Evolutionary conservation across 2,888 invertebrate genomes (phyloP), one percentile per base, ranked within the genome.

Genomic region (Sphaerophoria rueppellii): DNA sequence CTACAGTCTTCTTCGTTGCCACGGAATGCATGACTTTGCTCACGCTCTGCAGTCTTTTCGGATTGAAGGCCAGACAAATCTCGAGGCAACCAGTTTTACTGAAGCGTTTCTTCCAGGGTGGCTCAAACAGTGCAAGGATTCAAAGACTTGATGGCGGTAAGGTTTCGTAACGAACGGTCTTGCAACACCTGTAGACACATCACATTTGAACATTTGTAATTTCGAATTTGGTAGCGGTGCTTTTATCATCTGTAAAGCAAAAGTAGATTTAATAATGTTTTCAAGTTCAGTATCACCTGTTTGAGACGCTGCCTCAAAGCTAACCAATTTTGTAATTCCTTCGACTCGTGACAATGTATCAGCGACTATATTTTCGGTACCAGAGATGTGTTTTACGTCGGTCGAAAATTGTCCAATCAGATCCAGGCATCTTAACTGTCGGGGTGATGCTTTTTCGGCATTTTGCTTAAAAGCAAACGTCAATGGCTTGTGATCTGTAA

Each of bases 341-440:
- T 72, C 60, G 4, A 61, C 43, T 61, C 61, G 12, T 11, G 46
- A 24, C 24, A 24, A 24, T 40, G 35, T 14, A 4, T 57, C 43
- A 6, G 48, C 58, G 4, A 16, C 58, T n/a, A 71, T n/a, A 48
- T 55, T 58, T 35, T 57, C 16, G 3, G 52, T 55, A 40, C 61
- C 73, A 14, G 61, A 50, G 6, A 73, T 63, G 55, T 63, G 40
- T 40, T 24, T 50, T 32, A 72, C 52, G 43, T 55, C 34, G n/a
- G 73, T 63, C 6, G 46, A 43, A 40, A 54, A 73, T 37, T 73
- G 63, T 16, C 61, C 60, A 63, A 73, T 63, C 48, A 63, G 37
- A 11, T 65, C 63, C 11, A 73, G 50, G 40, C 37, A 46, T 35
- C 63, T 32, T 46, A 67, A 57, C 32, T 58, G 57, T 48, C 46